These are phyloP conservation scores for Strongylocentrotus purpuratus DNA, from an alignment of 35 echinoderm and acorn worm genomes.

Conservation along the genomic window DNA sequence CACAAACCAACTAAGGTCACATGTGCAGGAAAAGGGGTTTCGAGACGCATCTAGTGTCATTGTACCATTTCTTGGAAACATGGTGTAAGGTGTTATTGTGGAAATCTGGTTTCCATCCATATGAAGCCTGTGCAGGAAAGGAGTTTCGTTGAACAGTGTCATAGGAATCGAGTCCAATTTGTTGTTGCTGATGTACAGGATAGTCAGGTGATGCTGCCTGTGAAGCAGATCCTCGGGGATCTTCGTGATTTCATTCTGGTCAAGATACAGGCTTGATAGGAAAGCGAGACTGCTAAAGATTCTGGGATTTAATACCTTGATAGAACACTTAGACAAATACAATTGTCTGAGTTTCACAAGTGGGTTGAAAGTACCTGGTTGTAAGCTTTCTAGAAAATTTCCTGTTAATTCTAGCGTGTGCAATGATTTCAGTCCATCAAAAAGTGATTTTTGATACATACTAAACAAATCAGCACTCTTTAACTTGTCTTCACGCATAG, in stretches of 20 bases:
- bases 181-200: not conserved
- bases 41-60: not conserved
- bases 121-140: not conserved
- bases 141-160: not conserved
- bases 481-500: not conserved
- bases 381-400: not conserved
- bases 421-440: not conserved
- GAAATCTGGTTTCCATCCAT: not conserved
- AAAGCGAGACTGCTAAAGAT: not conserved
- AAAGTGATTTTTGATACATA: not conserved
- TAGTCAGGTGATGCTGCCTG: not conserved
- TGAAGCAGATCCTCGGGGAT: not conserved
- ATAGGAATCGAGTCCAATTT: not conserved
- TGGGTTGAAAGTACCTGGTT: not conserved
- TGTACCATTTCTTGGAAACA: not conserved
- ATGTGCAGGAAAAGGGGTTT: not conserved
- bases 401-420: not conserved
- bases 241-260: not conserved
- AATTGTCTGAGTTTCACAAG: not conserved
- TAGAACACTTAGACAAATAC: not conserved
- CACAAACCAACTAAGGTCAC: not conserved
- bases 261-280: not conserved
- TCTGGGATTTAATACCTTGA: not conserved
- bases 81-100: not conserved
- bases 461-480: not conserved